These are phyloP conservation scores for Hylaea fasciaria DNA, from an alignment of 2,888 invertebrate species.

Conservation along the genomic window DNA sequence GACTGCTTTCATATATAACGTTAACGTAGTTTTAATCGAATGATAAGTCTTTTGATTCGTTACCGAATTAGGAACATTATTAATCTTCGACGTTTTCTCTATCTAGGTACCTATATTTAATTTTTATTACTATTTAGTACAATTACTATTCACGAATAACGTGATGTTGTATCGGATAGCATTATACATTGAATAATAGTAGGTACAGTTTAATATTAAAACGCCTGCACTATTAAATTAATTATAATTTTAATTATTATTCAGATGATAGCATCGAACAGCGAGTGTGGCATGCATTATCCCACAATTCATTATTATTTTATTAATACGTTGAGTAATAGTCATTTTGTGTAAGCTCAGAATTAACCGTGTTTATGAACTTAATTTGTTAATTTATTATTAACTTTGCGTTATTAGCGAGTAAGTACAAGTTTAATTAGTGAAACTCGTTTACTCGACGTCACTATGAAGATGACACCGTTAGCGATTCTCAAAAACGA, in stretches of 20 bases:
- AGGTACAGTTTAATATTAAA: not conserved
- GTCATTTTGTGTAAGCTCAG: not conserved
- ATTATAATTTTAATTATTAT: constrained; percentile 5
- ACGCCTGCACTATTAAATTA: not conserved
- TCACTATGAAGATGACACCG: too few species aligned
- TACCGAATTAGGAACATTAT: too few species aligned
- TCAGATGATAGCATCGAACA: constrained; percentile 4
- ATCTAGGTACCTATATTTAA: too few species aligned
- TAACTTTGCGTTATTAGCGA: too few species aligned
- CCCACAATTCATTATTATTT: constrained; percentile 4
- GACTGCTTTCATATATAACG: too few species aligned
- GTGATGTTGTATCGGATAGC: not conserved
- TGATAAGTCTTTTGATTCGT: too few species aligned
- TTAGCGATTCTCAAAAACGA: too few species aligned
- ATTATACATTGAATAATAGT: not conserved
- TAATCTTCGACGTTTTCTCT: too few species aligned
- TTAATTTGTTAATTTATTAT: not conserved
- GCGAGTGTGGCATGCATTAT: constrained; percentile 3
- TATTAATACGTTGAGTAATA: constrained; percentile 10
- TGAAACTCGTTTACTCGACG: too few species aligned
- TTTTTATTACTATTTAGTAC: too few species aligned
- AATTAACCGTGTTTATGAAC: not conserved
- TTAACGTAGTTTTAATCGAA: too few species aligned
- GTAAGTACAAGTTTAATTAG: too few species aligned
- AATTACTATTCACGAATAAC: not conserved